A percentile compares a stretch with the other conserved stretches of the same genome.
Evolutionary conservation across 1,140 invertebrate genomes (phyloP).

Genomic region (Drosophila yakuba): DNA sequence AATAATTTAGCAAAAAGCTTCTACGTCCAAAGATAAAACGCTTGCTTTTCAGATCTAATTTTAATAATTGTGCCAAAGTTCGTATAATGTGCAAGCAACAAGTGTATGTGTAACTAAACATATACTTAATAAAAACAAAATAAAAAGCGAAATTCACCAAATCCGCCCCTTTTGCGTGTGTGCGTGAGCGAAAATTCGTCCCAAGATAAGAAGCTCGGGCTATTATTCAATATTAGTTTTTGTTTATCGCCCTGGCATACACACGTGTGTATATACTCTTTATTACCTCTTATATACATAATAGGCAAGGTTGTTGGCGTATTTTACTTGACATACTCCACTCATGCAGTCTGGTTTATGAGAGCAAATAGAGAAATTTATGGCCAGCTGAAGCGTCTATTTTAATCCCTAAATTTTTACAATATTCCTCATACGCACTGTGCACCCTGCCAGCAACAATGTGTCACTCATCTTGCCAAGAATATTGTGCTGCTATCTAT

Average conservation of each 20-base stretch:
- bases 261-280: conserved; percentile 1
- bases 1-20: conserved; percentile 1
- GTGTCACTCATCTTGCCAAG: conserved; percentile 69
- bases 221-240: conserved; percentile 79
- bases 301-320: conserved; percentile 25
- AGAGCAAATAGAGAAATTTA: conserved; percentile 19
- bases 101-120: conserved; percentile 6
- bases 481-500: conserved; percentile 4
- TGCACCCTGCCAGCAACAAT: conserved; percentile 20
- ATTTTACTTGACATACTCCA: conserved; percentile 16
- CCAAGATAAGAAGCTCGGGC: conserved; percentile 56
- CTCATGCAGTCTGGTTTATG: neutral
- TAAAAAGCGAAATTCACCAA: conserved; percentile 22
- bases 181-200: conserved; percentile 4
- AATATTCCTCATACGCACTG: conserved; percentile 49
- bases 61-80: conserved; percentile 65
- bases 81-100: conserved; percentile 20
- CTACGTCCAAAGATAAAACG: conserved; percentile 13
- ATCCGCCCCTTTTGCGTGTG: conserved; percentile 14
- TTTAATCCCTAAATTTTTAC: conserved; percentile 17
- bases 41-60: conserved; percentile 48
- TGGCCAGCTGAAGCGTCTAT: conserved; percentile 14
- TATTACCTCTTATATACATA: conserved; percentile 30
- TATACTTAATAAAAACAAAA: conserved; percentile 3
- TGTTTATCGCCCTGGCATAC: conserved; percentile 44